phyloP scores from a whole-genome alignment of 2,888 invertebrate genomes.

The Plagiodera versicolora region DNA sequence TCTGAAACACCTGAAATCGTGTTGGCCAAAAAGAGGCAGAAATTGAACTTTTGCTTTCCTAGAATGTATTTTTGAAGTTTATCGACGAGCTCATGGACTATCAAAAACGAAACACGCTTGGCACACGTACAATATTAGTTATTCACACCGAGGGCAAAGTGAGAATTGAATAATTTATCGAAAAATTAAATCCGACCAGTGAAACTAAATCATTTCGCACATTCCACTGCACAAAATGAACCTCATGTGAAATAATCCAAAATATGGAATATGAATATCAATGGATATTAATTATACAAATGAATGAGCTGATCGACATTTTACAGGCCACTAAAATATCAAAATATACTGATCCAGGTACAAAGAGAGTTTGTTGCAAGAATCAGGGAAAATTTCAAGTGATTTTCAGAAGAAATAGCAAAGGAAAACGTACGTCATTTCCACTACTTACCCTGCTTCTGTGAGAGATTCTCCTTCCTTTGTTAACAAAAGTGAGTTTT shows the following conservation, averaged over 20 bases:
- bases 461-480: background rate
- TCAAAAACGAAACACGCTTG: slow-evolving; percentile 1
- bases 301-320: background rate
- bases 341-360: too few species aligned
- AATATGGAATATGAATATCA: background rate
- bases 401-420: too few species aligned
- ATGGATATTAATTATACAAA: background rate
- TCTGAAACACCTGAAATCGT: too few species aligned
- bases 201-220: slow-evolving; percentile 13
- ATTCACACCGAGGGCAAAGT: slow-evolving; percentile 12
- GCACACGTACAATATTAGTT: slow-evolving; percentile 5
- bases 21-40: too few species aligned
- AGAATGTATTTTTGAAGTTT: too few species aligned
- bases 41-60: too few species aligned
- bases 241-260: slow-evolving; percentile 36
- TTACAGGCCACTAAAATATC: too few species aligned
- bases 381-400: too few species aligned
- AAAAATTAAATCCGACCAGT: slow-evolving; percentile 7
- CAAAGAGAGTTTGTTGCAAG: too few species aligned
- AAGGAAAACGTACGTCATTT: background rate
- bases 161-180: slow-evolving; percentile 5
- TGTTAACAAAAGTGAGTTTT: too few species aligned
- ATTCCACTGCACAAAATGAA: slow-evolving; percentile 6
- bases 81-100: slow-evolving; percentile 4
- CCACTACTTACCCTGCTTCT: background rate